Evolutionary conservation across 2,113 vertebrate species (phyloP).

Genomic region (Callorhinus ursinus): DNA sequence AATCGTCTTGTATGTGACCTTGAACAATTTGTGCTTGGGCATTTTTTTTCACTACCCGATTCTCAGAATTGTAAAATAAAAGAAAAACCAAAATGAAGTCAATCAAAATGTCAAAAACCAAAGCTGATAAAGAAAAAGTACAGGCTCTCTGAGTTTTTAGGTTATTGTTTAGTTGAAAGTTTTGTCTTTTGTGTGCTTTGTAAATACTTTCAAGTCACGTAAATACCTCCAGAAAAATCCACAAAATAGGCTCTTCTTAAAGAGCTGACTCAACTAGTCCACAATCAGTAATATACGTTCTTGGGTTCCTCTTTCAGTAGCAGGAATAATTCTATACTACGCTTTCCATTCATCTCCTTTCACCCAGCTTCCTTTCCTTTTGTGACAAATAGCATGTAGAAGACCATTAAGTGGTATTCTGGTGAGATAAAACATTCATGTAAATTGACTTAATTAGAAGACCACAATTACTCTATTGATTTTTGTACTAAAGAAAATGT

Average conservation of each 20-base stretch:
- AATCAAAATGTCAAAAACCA: not conserved
- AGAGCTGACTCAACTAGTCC: not conserved
- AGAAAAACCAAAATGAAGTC: not conserved
- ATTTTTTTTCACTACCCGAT: not conserved
- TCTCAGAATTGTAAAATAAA: constrained; percentile 24
- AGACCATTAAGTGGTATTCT: not conserved
- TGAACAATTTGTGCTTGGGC: not conserved
- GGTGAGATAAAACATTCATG: constrained; percentile 1
- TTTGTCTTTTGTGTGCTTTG: not conserved
- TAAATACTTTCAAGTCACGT: not conserved
- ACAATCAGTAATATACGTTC: not conserved
- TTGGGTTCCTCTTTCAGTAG: not conserved
- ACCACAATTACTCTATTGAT: not conserved
- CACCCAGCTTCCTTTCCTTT: not conserved
- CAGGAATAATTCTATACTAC: not conserved
- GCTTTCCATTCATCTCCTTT: not conserved
- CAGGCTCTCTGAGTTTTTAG: constrained; percentile 18
- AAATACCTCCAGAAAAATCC: not conserved
- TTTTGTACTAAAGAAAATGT: constrained; percentile 8
- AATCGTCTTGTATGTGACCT: not conserved
- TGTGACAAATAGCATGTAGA: not conserved
- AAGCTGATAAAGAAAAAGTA: not conserved
- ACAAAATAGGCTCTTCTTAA: not conserved
- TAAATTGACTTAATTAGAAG: constrained; percentile 11
- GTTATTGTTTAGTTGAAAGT: not conserved